Percentiles rank a stretch among this genome's conserved stretches.
These are phyloP conservation scores for Huso huso DNA, from an alignment of 2,797 vertebrate species.

Conservation along the genomic window DNA sequence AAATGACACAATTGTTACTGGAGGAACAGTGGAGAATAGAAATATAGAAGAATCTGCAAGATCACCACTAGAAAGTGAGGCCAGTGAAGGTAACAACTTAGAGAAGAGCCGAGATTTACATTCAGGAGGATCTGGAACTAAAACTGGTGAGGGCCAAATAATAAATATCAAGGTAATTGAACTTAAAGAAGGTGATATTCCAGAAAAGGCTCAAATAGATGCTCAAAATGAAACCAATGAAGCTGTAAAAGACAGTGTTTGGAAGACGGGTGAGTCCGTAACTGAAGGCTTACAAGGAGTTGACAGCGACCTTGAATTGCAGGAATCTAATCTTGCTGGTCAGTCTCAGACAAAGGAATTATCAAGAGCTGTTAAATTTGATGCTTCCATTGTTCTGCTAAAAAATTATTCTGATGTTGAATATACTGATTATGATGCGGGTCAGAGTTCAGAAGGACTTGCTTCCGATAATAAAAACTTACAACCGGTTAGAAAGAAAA, in stretches of 20 bases:
- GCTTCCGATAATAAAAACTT: constrained; percentile 28
- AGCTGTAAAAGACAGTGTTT: constrained; percentile 38
- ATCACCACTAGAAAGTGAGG: no score
- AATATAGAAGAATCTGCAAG: constrained; percentile 21
- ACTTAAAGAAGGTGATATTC: constrained; percentile 24
- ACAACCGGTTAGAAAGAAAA: constrained; percentile 43
- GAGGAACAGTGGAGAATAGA: no score
- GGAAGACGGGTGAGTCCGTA: constrained; percentile 45
- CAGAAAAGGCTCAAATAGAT: constrained; percentile 39
- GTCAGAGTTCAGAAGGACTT: constrained; percentile 14
- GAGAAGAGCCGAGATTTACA: no score
- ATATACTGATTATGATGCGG: constrained; percentile 34
- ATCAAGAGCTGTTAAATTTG: constrained; percentile 50
- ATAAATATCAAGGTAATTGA: constrained; percentile 22
- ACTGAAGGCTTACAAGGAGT: constrained; percentile 35
- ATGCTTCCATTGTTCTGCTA: constrained; percentile 64
- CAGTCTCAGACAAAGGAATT: constrained; percentile 37
- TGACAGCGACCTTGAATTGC: constrained; percentile 27
- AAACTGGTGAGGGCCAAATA: no score
- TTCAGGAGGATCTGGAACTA: no score
- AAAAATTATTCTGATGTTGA: constrained; percentile 48
- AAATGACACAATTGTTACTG: no score
- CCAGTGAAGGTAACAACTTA: no score
- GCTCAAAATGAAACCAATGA: constrained; percentile 43
- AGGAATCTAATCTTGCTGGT: not conserved